These are phyloP conservation scores for Drosophila nigricruria DNA, from an alignment of 2,888 invertebrate genomes.

Conservation along the genomic window DNA sequence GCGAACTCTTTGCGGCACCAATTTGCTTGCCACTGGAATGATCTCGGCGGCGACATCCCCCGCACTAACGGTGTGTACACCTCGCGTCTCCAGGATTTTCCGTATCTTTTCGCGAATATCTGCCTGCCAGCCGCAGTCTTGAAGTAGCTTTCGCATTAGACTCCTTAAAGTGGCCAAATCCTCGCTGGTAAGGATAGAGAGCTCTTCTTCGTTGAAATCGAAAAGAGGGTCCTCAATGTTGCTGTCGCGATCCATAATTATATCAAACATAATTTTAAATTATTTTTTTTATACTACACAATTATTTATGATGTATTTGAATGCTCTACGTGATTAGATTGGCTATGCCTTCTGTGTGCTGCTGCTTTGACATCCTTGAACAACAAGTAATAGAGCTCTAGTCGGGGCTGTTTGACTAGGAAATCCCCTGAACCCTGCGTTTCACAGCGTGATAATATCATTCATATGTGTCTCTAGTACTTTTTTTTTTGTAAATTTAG, in stretches of 20 bases:
- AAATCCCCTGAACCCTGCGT: too few species aligned
- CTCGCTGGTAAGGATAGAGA: neutral
- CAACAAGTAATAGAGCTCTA: too few species aligned
- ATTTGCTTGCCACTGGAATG: neutral
- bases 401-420: too few species aligned
- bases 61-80: neutral
- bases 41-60: neutral
- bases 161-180: neutral
- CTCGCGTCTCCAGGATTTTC: neutral
- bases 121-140: neutral
- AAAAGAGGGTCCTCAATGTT: too few species aligned
- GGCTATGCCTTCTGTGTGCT: neutral
- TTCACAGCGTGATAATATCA: too few species aligned
- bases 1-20: neutral
- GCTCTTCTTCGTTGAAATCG: too few species aligned
- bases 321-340: neutral
- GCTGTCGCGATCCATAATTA: neutral
- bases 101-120: neutral
- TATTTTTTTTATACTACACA: too few species aligned
- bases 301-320: too few species aligned
- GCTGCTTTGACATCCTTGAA: too few species aligned
- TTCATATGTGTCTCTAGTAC: too few species aligned
- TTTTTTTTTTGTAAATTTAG: too few species aligned
- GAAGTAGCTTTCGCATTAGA: neutral
- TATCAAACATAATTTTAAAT: too few species aligned